Evolutionary conservation across 1,140 invertebrate species (phyloP), one percentile per base, ranked within the genome.

Genomic region (Macrosteles quadrilineatus): DNA sequence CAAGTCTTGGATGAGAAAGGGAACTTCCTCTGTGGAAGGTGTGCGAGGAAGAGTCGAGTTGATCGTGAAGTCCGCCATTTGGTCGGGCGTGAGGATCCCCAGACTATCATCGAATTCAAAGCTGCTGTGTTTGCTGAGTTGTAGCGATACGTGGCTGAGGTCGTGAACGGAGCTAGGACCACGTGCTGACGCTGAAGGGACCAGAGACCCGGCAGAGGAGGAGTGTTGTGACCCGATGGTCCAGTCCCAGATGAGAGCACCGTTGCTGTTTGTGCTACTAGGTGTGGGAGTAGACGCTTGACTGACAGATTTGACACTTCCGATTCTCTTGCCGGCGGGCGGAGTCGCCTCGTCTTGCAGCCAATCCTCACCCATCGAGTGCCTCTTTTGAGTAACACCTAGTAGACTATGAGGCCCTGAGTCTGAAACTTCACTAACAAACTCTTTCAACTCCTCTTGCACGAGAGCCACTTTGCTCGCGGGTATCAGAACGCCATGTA

Each of bases 21-120:
- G 55, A 19, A 69, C 43, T 9, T 66, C 47, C 12, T 71, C 43
- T 32, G 29, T 63, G 25, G 59, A 45, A 12, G 36, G 30, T n/a
- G 55, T 43, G 2, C 59, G 21, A 47, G 19, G 59, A n/a, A 70
- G 19, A 19, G 14, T 40, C 14, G 40, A 43, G 36, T 70, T 74
- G 0, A 74, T 57, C 6, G 74, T 73, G 45, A 88, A 87, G 78
- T 91, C 90, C 67, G 88, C 86, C 92, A 95, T 94, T 78, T 94
- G 92, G 82, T 93, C 91, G 0, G 91, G 91, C 4, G 92, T 93
- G 19, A 95, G 81, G 72, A 95, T 94, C 9, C 92, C 92, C 69
- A 94, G 81, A 75, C 90, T 91, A 74, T 94, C 92, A 78, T 93
- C 89, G 75, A 86, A 77, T 69, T 89, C 91, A 70, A 91, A 87